phyloP scores from a whole-genome alignment of 2,888 invertebrate species.

The Malthinus seriepunctatus region DNA sequence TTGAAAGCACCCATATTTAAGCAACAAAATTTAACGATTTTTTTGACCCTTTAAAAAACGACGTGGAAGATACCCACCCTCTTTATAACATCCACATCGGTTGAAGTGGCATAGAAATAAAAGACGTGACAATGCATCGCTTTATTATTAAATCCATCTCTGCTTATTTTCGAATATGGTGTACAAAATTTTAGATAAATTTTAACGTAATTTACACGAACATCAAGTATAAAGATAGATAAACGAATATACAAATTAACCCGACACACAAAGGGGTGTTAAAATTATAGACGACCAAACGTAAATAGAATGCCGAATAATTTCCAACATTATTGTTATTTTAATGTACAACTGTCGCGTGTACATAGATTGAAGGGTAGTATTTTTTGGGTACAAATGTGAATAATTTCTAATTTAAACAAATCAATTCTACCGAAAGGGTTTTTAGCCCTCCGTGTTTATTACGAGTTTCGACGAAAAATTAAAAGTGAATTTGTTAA shows the following conservation, averaged over 20 bases:
- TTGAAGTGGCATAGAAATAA: too few relatives aligned
- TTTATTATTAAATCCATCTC: too few relatives aligned
- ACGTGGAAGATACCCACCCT: too few relatives aligned
- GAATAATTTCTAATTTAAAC: slow-evolving; percentile 27
- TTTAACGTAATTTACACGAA: slow-evolving; percentile 5
- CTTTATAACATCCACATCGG: too few relatives aligned
- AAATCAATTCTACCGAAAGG: slow-evolving; percentile 26
- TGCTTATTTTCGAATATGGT: too few relatives aligned
- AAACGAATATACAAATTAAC: slow-evolving; percentile 27
- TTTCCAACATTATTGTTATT: slow-evolving; percentile 11
- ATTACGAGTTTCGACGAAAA: slow-evolving; percentile 8
- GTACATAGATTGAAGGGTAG: background rate
- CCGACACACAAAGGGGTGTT: slow-evolving; percentile 19
- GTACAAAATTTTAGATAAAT: too few relatives aligned
- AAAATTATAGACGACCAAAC: slow-evolving; percentile 14
- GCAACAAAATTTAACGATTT: too few relatives aligned
- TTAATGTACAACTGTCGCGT: slow-evolving; percentile 17
- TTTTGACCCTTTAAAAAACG: too few relatives aligned
- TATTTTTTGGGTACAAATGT: background rate
- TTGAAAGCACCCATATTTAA: too few relatives aligned
- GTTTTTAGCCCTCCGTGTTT: slow-evolving; percentile 1
- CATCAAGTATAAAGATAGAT: slow-evolving; percentile 17
- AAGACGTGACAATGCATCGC: too few relatives aligned
- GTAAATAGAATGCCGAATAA: slow-evolving; percentile 7
- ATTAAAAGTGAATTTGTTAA: background rate